A percentile compares a stretch with the other conserved stretches of the same genome.
phyloP scores from a whole-genome alignment of 2,797 vertebrate species.

The Eulemur coronatus region DNA sequence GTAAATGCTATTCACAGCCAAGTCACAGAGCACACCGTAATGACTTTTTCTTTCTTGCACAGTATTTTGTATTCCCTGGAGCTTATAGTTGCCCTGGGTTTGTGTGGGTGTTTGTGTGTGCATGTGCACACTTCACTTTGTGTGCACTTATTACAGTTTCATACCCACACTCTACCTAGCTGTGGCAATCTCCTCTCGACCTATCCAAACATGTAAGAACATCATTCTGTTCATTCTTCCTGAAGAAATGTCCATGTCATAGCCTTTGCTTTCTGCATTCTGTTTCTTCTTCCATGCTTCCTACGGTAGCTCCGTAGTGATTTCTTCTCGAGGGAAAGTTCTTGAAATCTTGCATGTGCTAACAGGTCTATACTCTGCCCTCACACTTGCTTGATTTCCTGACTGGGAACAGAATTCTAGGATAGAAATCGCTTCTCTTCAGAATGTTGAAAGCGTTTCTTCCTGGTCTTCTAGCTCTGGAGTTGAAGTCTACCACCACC shows the following conservation, averaged over 20 bases:
- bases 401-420: neutral
- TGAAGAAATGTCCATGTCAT: neutral
- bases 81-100: accelerated
- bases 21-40: neutral
- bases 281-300: neutral
- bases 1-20: neutral
- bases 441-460: neutral
- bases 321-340: neutral
- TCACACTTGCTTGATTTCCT: neutral
- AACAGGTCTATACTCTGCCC: neutral
- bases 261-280: neutral
- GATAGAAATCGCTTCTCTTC: neutral
- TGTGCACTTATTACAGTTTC: neutral
- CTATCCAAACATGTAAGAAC: neutral
- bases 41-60: neutral
- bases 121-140: neutral
- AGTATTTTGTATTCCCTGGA: neutral
- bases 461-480: neutral
- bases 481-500: neutral
- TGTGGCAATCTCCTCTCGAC: neutral
- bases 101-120: neutral
- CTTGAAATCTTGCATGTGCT: neutral
- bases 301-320: neutral
- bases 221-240: neutral
- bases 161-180: neutral